Evolutionary conservation across 2,888 invertebrate species (phyloP), one percentile per base, ranked within the genome.

Genomic region (Tryphoninae sp.): DNA sequence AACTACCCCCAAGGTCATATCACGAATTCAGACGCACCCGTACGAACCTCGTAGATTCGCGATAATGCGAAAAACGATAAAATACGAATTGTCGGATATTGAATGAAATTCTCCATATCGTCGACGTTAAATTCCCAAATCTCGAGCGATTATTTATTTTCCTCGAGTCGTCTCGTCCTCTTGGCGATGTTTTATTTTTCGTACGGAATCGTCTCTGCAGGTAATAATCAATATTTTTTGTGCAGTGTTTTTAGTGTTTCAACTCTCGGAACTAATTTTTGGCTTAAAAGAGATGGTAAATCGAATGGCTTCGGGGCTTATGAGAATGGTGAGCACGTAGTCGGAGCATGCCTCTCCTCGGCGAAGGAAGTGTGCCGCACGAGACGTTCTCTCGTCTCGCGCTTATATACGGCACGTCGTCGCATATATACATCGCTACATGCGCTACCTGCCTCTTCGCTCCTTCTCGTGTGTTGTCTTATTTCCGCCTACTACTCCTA

Each of bases 271-370:
- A 51, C 59, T 74, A 78, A 75, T 81, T 78, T 40, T 16, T 33
- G 42, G 11, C 11, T 11, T 33, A 61, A 49, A 73, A 61, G 59
- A 76, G 45, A 19, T 61, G 40, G 45, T 19, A 42, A 82, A 73
- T 67, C 62, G 51, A 69, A 40, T 55, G 22, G 58, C 26, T 11
- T 26, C 61, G 9, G 13, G 33, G 53, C 55, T 76, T 64, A 62
- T 77, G 76, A 68, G 51, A 69, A 77, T 62, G 68, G 19, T 72
- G 76, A 26, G 72, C 69, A 68, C 82, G 76, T 68, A 73, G 79
- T 68, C 45, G 73, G 69, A 64, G 49, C 76, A 77, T 55, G 33
- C 62, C 45, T 11, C 51, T 55, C 59, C 71, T 51, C 72, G 51
- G 6, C 8, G 26, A 67, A 75, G 78, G 55, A 72, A 76, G 78